Evolutionary conservation across 2,113 vertebrate genomes (phyloP), one percentile per base, ranked within the genome.

Genomic region (Pseudopodoces humilis): DNA sequence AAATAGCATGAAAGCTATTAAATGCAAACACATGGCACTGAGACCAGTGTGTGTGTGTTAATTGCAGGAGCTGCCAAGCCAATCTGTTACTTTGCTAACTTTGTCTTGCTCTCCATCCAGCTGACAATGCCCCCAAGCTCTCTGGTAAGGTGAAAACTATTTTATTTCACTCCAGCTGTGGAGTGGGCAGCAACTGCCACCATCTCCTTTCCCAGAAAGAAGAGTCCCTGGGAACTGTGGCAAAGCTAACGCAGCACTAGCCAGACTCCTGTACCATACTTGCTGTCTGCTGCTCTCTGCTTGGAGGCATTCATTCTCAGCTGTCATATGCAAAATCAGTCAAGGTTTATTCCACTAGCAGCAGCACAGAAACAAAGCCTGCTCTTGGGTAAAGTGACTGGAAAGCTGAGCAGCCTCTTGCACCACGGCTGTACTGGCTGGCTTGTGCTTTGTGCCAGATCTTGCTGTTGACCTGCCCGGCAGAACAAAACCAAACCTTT

Each of bases 291-390:
- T 13, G 35, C 69, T 46, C 15, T 53, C 52, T 68, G 47, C 82
- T 44, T 52, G 23, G 39, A 69, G 47, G 24, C 0, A 1, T n/a
- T 75, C 37, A 7, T 33, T 75, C 44, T 63, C 33, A 16, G 23
- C 60, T 71, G 60, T 31, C 21, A 3, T 2, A 28, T 0, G 2
- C 3, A 1, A 69, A 58, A 79, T 39, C 39, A 2, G 0, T 3
- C 12, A 37, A 46, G 46, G 60, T 8, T 46, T 27, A n/a, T 52
- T 75, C 43, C 16, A 8, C 69, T 35, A 1, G 9, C 23, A 41
- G 72, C 68, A 88, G 53, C 83, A 28, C 31, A 67, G 79, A 70
- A 59, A 41, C 50, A 41, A 71, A 65, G 27, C 52, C 77, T 56
- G 46, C 35, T 41, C 19, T 6, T 4, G 9, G 58, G 41, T 14